Base-by-base conservation (phyloP, 30 jellyfish, hydroid and myxozoan species). In the Sanderia malayensis region DNA sequence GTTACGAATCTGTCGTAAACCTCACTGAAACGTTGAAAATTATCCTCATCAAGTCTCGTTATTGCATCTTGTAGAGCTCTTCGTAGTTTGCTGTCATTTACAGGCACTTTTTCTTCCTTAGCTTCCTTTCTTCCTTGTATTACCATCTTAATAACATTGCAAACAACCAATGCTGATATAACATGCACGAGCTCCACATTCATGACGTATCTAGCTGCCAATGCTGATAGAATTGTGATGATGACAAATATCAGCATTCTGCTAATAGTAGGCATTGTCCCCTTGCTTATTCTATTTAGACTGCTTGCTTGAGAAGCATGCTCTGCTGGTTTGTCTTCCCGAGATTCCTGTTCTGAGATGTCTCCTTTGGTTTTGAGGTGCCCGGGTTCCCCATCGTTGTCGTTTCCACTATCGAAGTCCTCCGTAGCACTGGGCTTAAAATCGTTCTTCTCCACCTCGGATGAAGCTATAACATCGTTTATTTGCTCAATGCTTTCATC, bases 21-120 rank as follows among this genome's bases (percentile, higher is more conserved):
- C 15, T 53, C 82, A 15, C 82, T 55, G 69, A 78, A 78, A 44
- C 66, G 68, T 59, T 53, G 55, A 37, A 78, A 78, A 34, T 78
- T 62, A 23, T 65, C 47, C 19, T 78, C 89, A 28, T 67, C 81
- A 0, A 78, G 76, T 29, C 89, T 62, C 70, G 55, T 27, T 31
- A 78, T 52, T 58, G 70, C 29, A 44, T 78, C 89, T 30, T 78
- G 82, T 69, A 78, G 46, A 62, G 89, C 89, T 66, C 70, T n/a
- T 21, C 89, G 82, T 17, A 78, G 82, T 17, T 33, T 66, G 4
- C 18, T 8, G 37, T 34, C 46, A 26, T 58, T 31, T 0, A 18
- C 57, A 4, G 62, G 29, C 26, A 17, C 17, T 18, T 0, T 61
- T 21, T 32, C 47, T 7, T 29, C 64, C 13, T 62, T 33, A 19